These are phyloP conservation scores for Gallinago jamesoni DNA, from an alignment of 2,113 vertebrate species.

Conservation along the genomic window DNA sequence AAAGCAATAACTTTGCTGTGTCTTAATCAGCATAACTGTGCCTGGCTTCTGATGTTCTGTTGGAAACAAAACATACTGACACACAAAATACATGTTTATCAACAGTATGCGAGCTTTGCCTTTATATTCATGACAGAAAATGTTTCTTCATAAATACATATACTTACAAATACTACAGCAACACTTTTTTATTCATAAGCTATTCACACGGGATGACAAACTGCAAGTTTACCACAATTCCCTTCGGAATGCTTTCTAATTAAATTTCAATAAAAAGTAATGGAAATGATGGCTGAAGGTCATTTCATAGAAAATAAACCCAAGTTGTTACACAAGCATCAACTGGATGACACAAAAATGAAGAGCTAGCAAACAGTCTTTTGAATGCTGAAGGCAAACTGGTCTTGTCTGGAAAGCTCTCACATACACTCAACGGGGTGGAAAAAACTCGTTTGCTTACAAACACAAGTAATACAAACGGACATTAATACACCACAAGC, in stretches of 20 bases:
- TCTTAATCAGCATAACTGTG: background rate
- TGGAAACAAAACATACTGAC: background rate
- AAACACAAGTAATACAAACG: background rate
- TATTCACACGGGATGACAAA: background rate
- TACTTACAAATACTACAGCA: background rate
- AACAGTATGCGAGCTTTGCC: background rate
- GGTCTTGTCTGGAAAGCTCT: background rate
- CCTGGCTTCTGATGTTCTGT: background rate
- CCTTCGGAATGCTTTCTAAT: background rate
- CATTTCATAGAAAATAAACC: background rate
- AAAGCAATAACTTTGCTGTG: background rate
- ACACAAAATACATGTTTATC: background rate
- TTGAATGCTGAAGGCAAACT: background rate
- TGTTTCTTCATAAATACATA: background rate
- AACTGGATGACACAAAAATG: background rate
- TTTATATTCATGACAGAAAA: background rate
- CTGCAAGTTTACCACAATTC: background rate
- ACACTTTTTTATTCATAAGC: background rate
- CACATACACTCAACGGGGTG: accelerated
- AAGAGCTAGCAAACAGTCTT: background rate
- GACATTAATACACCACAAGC: accelerated
- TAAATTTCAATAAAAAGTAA: background rate
- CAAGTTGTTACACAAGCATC: background rate
- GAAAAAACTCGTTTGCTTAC: background rate
- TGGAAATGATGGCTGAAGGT: background rate